Evolutionary conservation across 2,888 invertebrate species (phyloP), one percentile per base, ranked within the genome.

Genomic region (Spisula solida): DNA sequence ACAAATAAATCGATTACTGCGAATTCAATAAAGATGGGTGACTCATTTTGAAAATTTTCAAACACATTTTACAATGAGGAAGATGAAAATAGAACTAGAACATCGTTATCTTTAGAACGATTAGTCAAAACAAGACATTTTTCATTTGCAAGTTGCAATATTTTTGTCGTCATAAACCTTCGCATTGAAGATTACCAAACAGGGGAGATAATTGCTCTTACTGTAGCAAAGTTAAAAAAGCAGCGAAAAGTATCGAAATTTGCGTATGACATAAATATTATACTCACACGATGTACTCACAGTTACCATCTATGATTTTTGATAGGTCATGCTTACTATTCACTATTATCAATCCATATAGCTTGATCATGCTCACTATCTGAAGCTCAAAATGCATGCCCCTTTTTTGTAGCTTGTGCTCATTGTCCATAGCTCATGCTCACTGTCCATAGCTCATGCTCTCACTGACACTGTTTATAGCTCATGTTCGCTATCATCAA

Each of bases 1-100:
- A 82, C 81, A 66, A 66, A 66, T 66, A 66, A 66, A 66, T 66
- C 60, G 25, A 66, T 66, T 25, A 66, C 6, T 66, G 12, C 60
- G 12, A 66, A 66, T 20, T 66, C 60, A 66, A 25, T 66, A 16
- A 66, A 20, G 10, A 66, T 66, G 60, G 10, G 25, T n/a, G 2
- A 25, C 25, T 12, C 60, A 66, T 25, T 25, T 66, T 66, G 25
- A 66, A 20, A 66, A 66, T 66, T 20, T n/a, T 66, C n/a, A n/a
- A n/a, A 25, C n/a, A 25, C 10, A 12, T 66, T 66, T 25, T 10
- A 66, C 25, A 66, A n/a, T 25, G 25, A 25, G 25, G 10, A n/a
- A 66, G n/a, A n/a, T 66, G 25, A 66, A 66, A 25, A 66, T 4
- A 66, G 6, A 66, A 66, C 60, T 66, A n/a, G 25, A 66, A 66